phyloP scores from a whole-genome alignment of 2,113 vertebrate species.

The Ophiodon elongatus region DNA sequence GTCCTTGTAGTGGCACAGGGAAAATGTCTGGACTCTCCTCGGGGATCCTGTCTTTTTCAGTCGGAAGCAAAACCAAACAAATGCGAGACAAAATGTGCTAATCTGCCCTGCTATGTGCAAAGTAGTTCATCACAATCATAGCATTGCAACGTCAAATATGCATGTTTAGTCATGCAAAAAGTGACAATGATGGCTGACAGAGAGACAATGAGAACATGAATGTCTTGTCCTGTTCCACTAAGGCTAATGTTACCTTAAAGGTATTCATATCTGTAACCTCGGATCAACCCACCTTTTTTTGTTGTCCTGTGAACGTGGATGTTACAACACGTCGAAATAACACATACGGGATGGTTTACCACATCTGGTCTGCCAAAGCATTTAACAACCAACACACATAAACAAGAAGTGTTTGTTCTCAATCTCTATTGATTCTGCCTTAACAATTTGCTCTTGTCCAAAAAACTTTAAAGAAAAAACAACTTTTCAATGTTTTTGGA shows the following conservation, averaged over 20 bases:
- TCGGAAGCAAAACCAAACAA: constrained; percentile 24
- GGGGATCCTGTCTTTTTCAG: constrained; percentile 20
- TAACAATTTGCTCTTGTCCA: too few species aligned
- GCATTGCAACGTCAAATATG: constrained; percentile 19
- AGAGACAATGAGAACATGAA: constrained; percentile 21
- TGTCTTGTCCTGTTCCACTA: constrained; percentile 14
- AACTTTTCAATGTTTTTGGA: background rate
- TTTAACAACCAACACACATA: background rate
- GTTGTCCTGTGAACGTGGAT: background rate
- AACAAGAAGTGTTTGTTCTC: background rate
- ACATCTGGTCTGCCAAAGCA: background rate
- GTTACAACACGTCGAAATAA: background rate
- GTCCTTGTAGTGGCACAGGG: constrained; percentile 30
- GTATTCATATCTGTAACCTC: background rate
- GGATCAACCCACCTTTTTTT: background rate
- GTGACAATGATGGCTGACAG: constrained; percentile 33
- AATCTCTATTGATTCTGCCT: background rate
- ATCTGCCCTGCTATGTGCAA: constrained; percentile 18
- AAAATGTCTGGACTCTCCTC: constrained; percentile 42
- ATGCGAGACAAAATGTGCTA: constrained; percentile 24
- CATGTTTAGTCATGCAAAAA: background rate
- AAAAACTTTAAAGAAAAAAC: background rate
- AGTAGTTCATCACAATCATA: constrained; percentile 3
- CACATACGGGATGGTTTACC: background rate
- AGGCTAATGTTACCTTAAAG: background rate